Evolutionary conservation across 2,888 invertebrate species (phyloP).

Genomic region (Amitus sp.): DNA sequence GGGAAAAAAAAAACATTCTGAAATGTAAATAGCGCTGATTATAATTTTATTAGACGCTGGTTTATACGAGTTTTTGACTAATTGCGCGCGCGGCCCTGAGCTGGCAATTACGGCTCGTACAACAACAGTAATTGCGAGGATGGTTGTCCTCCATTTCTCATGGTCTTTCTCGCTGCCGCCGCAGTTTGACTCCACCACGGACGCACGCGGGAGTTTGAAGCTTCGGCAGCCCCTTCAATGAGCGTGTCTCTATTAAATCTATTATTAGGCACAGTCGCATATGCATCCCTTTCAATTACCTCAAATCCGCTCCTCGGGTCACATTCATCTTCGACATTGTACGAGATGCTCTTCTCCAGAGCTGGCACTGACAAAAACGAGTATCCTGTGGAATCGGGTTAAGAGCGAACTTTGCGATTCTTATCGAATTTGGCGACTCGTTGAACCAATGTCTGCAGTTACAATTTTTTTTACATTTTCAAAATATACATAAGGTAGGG

Average conservation of each 20-base stretch:
- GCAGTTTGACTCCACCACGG: conserved; percentile 32
- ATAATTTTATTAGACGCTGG: conserved; percentile 31
- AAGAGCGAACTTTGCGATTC: too few species aligned
- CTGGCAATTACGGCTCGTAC: conserved; percentile 37
- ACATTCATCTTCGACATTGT: conserved; percentile 19
- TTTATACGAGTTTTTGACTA: conserved; percentile 36
- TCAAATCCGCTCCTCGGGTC: conserved; percentile 34
- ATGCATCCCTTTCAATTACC: conserved; percentile 62
- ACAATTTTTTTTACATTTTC: too few species aligned
- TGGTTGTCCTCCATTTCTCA: conserved; percentile 40
- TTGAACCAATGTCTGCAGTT: too few species aligned
- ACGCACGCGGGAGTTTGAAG: conserved; percentile 28
- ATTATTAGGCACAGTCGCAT: conserved; percentile 57
- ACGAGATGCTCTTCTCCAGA: conserved; percentile 1
- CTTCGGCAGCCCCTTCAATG: conserved; percentile 60
- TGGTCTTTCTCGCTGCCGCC: conserved; percentile 37
- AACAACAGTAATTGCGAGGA: conserved; percentile 38
- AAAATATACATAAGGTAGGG: too few species aligned
- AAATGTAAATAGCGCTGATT: conserved; percentile 35
- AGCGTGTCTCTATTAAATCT: conserved; percentile 66
- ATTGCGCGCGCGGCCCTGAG: conserved; percentile 27
- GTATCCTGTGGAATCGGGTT: too few species aligned
- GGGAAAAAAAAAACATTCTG: not conserved
- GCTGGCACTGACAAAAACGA: too few species aligned
- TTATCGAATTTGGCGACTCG: too few species aligned